These are phyloP conservation scores for Eristalis pertinax DNA, from an alignment of 2,888 invertebrate species.

Conservation along the genomic window DNA sequence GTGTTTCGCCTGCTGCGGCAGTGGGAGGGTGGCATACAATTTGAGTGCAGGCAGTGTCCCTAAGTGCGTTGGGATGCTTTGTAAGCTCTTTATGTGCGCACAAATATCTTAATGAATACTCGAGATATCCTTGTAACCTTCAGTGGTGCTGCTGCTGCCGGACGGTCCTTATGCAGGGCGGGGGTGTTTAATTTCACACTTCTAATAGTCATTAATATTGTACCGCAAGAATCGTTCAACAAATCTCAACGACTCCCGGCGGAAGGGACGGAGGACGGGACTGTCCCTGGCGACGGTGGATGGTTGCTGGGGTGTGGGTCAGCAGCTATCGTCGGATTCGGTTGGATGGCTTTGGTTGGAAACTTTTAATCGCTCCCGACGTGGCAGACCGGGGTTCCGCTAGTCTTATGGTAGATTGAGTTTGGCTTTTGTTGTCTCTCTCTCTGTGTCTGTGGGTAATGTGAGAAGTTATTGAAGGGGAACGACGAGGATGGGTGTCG, in stretches of 20 bases:
- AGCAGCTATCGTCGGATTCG: background rate
- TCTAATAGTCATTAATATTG: slow-evolving; percentile 64
- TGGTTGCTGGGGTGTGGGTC: background rate
- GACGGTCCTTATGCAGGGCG: slow-evolving; percentile 5
- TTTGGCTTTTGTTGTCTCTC: slow-evolving; percentile 42
- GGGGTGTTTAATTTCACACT: slow-evolving; percentile 62
- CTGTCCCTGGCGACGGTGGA: background rate
- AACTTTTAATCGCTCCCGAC: slow-evolving; percentile 44
- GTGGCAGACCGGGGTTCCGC: slow-evolving; percentile 1
- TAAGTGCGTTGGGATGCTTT: slow-evolving; percentile 56
- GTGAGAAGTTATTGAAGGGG: slow-evolving; percentile 52
- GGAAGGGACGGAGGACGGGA: background rate
- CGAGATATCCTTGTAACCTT: slow-evolving; percentile 45
- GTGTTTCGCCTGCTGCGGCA: slow-evolving; percentile 18
- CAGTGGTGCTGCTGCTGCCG: background rate
- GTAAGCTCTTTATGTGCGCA: slow-evolving; percentile 34
- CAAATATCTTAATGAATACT: slow-evolving; percentile 51
- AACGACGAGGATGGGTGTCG: slow-evolving; percentile 33
- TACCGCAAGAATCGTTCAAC: slow-evolving; percentile 40
- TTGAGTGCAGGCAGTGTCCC: background rate
- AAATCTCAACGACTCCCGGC: slow-evolving; percentile 31
- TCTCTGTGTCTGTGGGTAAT: slow-evolving; percentile 15
- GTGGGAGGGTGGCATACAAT: background rate
- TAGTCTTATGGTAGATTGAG: slow-evolving; percentile 45
- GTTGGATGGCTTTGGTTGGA: slow-evolving; percentile 49